These are phyloP conservation scores for Dryococelus australis DNA, from an alignment of 2,888 invertebrate species.

Conservation along the genomic window DNA sequence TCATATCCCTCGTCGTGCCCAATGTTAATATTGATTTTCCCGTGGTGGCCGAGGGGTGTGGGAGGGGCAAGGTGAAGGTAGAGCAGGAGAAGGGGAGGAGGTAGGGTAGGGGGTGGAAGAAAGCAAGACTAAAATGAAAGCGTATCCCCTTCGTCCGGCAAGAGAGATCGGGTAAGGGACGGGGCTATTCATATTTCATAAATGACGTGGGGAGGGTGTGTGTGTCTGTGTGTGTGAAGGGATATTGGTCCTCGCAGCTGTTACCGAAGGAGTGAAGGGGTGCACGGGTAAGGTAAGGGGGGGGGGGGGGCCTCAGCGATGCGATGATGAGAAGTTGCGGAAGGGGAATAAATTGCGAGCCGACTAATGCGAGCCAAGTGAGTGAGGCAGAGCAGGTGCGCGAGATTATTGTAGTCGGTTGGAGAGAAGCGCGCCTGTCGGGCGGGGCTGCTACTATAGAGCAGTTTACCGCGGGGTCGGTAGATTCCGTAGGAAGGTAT, in stretches of 20 bases:
- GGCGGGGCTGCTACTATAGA: neutral
- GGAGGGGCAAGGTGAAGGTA: constrained; percentile 32
- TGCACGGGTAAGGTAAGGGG: neutral
- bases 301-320: neutral
- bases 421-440: constrained; percentile 13
- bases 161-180: neutral
- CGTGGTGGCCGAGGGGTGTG: constrained; percentile 29
- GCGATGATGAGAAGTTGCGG: constrained; percentile 29
- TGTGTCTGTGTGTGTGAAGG: constrained; percentile 7
- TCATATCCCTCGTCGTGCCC: constrained; percentile 24
- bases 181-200: constrained; percentile 30
- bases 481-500: neutral
- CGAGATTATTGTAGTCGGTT: neutral
- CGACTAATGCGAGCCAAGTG: constrained; percentile 59
- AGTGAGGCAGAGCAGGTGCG: constrained; percentile 29
- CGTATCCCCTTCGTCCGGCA: constrained; percentile 25
- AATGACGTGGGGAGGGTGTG: constrained; percentile 18
- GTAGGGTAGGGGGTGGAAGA: constrained; percentile 21
- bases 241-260: constrained; percentile 29
- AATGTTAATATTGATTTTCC: constrained; percentile 28
- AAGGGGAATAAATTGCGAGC: constrained; percentile 44
- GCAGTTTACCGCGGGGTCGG: neutral
- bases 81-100: constrained; percentile 32
- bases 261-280: constrained; percentile 23
- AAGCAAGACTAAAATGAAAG: constrained; percentile 30